Base-by-base conservation (phyloP, 2,797 vertebrate species). In the Alauda arvensis region DNA sequence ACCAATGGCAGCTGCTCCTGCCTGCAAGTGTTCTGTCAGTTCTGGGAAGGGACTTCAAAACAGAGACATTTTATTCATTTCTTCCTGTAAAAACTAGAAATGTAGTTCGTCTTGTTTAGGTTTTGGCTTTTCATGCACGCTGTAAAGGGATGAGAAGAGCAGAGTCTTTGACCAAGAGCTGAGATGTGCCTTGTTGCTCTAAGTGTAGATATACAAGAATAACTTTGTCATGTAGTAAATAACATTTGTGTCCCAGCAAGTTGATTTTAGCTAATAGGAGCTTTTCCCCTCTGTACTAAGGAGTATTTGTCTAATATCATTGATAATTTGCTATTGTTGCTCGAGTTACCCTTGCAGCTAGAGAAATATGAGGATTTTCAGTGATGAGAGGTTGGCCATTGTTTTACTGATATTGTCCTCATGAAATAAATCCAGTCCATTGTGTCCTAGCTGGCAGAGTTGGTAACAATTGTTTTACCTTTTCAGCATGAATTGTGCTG, bases 81-180 rank as follows among this genome's bases (percentile, higher is more conserved):
- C 52, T 59, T 88, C 43, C 63, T 79, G 33, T 69, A 11, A 91
- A 81, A 75, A 53, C 52, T 69, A 26, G 83, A 67, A 59, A 34
- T 37, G 26, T 21, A 13, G 9, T 49, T 31, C 1, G 0, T 59
- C 71, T 59, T 40, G 31, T 18, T 85, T 59, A 28, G 52, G 13
- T 29, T 88, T 78, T 68, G 61, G 31, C 19, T 82, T 76, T 60
- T 52, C 23, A 9, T 13, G 3, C 9, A 9, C 5, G 4, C 18
- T 31, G 9, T 52, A 29, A 49, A 56, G 16, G 52, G 37, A 48
- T 52, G 60, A 21, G 42, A 76, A 65, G 43, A 49, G n/a, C 40
- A 40, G 43, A 51, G 15, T 69, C 53, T 61, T n/a, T 71, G 59
- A 57, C 52, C 1, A 2, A 31, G 65, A 72, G 37, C 59, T 48